A percentile compares a stretch with the other conserved stretches of the same genome.
Conservation (phyloP, 2,888 invertebrate genomes). For the Apoda limacodes region DNA sequence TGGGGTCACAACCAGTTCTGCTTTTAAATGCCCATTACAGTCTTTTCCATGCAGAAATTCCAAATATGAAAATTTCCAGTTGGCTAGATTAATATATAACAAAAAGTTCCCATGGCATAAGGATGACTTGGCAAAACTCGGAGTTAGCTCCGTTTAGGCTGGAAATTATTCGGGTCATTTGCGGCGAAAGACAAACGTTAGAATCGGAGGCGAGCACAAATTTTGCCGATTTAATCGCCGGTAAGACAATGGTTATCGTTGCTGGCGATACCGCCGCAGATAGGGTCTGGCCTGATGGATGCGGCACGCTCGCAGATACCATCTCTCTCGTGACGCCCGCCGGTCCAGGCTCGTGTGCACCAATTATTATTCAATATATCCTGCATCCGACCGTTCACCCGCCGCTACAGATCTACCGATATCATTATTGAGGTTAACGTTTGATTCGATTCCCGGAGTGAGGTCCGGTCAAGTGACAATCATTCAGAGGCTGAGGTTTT, state of each 20-base stretch:
- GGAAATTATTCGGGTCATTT: conserved; percentile 56
- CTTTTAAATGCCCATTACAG: conserved; percentile 38
- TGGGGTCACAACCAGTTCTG: conserved; percentile 34
- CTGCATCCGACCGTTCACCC: conserved; percentile 22
- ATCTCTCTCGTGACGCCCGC: conserved; percentile 54
- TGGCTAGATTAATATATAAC: too few species aligned
- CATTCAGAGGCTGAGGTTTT: conserved; percentile 28
- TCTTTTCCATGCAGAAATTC: conserved; percentile 14
- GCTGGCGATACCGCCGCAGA: conserved; percentile 48
- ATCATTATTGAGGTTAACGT: conserved; percentile 44
- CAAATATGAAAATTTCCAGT: too few species aligned
- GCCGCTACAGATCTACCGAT: conserved; percentile 28
- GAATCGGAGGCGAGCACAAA: conserved; percentile 57
- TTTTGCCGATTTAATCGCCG: conserved; percentile 60
- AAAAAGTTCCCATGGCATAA: conserved; percentile 59
- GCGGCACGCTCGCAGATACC: conserved; percentile 61
- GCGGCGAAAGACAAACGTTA: conserved; percentile 62
- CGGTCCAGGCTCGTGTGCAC: conserved; percentile 41
- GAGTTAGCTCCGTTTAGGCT: conserved; percentile 47
- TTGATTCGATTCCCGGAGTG: conserved; percentile 38
- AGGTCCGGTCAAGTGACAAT: conserved; percentile 53
- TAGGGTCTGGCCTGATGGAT: conserved; percentile 55
- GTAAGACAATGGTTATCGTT: conserved; percentile 61
- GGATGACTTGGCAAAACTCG: conserved; percentile 61
- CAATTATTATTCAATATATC: conserved; percentile 65